A percentile compares a stretch with the other conserved stretches of the same genome.
Evolutionary conservation across 2,113 vertebrate species (phyloP).

Genomic region (Sebastes fasciatus): DNA sequence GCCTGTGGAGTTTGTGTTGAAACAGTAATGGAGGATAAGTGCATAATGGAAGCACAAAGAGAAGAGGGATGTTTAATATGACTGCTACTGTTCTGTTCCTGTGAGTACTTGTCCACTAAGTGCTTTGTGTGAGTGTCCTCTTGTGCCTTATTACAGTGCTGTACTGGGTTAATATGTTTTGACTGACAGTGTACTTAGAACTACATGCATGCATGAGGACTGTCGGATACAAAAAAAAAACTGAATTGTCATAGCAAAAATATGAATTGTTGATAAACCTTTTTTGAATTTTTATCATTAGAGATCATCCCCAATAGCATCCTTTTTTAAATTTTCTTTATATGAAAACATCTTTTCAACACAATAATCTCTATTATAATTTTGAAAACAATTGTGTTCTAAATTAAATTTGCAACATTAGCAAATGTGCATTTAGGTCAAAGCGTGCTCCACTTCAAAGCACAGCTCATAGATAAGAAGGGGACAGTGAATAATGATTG

Average conservation of each 20-base stretch:
- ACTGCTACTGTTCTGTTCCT: slow-evolving; percentile 13
- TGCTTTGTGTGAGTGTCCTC: slow-evolving; percentile 32
- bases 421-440: background rate
- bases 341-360: background rate
- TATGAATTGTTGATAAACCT: background rate
- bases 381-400: background rate
- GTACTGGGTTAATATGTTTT: slow-evolving; percentile 6
- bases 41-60: slow-evolving; percentile 32
- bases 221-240: background rate
- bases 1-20: slow-evolving; percentile 23
- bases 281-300: background rate
- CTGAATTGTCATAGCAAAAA: background rate
- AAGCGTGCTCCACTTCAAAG: background rate
- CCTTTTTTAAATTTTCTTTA: background rate
- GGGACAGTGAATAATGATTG: background rate
- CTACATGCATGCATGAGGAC: background rate
- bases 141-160: slow-evolving; percentile 3
- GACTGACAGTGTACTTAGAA: background rate
- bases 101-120: slow-evolving; percentile 43
- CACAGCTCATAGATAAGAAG: background rate
- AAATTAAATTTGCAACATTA: background rate
- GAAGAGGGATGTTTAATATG: slow-evolving; percentile 28
- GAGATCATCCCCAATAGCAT: too few species aligned
- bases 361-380: background rate
- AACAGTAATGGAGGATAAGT: slow-evolving; percentile 57